Conservation (phyloP, 2,888 invertebrate genomes). For the Gibbula magus region DNA sequence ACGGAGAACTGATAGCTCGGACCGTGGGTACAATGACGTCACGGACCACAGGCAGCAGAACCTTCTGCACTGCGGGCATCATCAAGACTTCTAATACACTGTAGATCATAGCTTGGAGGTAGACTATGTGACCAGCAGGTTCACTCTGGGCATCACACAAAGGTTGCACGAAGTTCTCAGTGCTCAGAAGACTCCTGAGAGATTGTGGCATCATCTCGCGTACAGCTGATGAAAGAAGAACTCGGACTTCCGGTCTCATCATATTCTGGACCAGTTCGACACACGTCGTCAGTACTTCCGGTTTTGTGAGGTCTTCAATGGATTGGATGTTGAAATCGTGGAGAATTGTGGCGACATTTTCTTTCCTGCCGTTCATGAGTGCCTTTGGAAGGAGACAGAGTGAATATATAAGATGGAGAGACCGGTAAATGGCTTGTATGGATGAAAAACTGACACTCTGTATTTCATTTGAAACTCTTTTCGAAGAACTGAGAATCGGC, state of each 20-base stretch:
- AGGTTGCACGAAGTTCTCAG: not conserved
- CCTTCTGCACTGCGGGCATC: not conserved
- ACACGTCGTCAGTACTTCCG: not conserved
- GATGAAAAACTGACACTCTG: not conserved
- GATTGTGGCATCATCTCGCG: not conserved
- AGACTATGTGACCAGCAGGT: not conserved
- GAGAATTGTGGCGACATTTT: not conserved
- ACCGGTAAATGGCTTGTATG: not conserved
- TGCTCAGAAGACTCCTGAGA: not conserved
- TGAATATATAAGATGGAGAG: not conserved
- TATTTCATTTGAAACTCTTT: not conserved
- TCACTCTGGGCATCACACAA: not conserved
- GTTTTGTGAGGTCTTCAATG: not conserved
- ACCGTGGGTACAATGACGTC: not conserved
- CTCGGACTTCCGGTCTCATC: not conserved
- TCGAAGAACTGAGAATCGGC: not conserved
- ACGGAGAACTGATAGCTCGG: not conserved
- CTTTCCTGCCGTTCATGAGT: not conserved
- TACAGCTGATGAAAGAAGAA: not conserved
- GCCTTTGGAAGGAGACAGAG: not conserved
- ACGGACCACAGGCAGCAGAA: not conserved
- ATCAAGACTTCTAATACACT: not conserved
- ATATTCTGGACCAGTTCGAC: not conserved
- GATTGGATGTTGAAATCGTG: not conserved
- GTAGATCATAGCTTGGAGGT: constrained; percentile 13